A percentile compares a stretch with the other conserved stretches of the same genome.
Conservation (phyloP, 2,113 vertebrate species). For the Lampris incognitus region DNA sequence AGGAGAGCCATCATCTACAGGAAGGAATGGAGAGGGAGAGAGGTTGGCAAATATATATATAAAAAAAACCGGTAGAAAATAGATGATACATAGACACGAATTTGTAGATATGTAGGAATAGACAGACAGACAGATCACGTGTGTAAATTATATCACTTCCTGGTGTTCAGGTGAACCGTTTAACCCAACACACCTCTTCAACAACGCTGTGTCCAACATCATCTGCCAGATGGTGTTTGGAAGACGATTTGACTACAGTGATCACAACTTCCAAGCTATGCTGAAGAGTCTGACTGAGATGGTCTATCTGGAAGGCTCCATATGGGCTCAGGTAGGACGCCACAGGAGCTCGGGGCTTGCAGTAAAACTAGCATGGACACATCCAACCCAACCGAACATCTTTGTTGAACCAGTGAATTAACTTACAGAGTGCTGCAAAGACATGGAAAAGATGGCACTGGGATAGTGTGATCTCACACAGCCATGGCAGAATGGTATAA, state of each 20-base stretch:
- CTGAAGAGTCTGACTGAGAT: conserved; percentile 81
- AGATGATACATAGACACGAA: neutral
- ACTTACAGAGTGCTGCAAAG: no score
- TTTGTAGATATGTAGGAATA: neutral
- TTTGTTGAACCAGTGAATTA: no score
- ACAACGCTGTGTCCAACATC: conserved; percentile 88
- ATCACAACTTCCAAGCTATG: conserved; percentile 83
- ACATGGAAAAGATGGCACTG: no score
- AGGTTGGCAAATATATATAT: conserved; percentile 71
- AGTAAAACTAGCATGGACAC: neutral
- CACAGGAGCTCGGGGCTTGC: neutral
- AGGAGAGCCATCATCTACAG: conserved; percentile 81
- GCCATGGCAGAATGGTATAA: no score
- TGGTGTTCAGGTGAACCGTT: conserved; percentile 82
- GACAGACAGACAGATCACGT: no score
- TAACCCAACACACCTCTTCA: conserved; percentile 85
- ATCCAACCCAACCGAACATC: neutral
- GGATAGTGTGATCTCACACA: no score
- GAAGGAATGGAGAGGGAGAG: conserved; percentile 79
- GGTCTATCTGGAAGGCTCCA: conserved; percentile 72
- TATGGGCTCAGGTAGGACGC: conserved; percentile 80
- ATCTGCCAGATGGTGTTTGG: conserved; percentile 90
- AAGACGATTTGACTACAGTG: conserved; percentile 85
- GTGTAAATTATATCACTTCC: neutral
- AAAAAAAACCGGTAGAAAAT: neutral